Conservation (phyloP, 2,888 invertebrate species). For the Eumacrocentrus americanus region DNA sequence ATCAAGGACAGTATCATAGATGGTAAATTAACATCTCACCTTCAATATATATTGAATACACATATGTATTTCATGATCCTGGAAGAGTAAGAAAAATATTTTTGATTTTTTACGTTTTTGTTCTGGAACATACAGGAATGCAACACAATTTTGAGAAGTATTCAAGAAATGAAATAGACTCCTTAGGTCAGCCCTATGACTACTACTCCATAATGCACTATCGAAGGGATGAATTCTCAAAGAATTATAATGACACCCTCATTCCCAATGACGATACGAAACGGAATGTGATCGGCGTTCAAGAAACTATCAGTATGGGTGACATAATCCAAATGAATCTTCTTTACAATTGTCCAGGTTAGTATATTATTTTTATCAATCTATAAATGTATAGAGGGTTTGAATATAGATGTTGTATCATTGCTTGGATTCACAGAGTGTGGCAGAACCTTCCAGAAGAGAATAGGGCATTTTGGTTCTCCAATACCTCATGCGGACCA, state of each 20-base stretch:
- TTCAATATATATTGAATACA: not conserved
- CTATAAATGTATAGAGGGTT: not conserved
- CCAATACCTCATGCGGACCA: conserved; percentile 73
- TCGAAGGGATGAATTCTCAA: conserved; percentile 96
- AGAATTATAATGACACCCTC: conserved; percentile 95
- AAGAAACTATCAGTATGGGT: conserved; percentile 88
- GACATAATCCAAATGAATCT: conserved; percentile 97
- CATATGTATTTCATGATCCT: not conserved
- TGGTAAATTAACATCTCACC: conserved; percentile 67
- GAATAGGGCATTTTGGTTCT: conserved; percentile 80
- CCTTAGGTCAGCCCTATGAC: conserved; percentile 92
- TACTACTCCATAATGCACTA: conserved; percentile 99
- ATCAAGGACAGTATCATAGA: conserved; percentile 96
- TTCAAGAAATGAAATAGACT: conserved; percentile 96
- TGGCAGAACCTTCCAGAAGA: conserved; percentile 88
- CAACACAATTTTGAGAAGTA: conserved; percentile 99
- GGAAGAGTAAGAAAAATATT: not conserved
- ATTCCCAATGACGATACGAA: conserved; percentile 83
- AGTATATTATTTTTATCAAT: conserved; percentile 60
- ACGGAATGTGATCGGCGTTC: conserved; percentile 95
- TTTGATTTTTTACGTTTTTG: not conserved
- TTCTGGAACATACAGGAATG: too few species aligned
- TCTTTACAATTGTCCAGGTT: conserved; percentile 93
- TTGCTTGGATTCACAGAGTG: conserved; percentile 70
- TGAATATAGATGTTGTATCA: not conserved